Base-by-base conservation (phyloP, 2,888 invertebrate genomes). In the Drosophila siamana region DNA sequence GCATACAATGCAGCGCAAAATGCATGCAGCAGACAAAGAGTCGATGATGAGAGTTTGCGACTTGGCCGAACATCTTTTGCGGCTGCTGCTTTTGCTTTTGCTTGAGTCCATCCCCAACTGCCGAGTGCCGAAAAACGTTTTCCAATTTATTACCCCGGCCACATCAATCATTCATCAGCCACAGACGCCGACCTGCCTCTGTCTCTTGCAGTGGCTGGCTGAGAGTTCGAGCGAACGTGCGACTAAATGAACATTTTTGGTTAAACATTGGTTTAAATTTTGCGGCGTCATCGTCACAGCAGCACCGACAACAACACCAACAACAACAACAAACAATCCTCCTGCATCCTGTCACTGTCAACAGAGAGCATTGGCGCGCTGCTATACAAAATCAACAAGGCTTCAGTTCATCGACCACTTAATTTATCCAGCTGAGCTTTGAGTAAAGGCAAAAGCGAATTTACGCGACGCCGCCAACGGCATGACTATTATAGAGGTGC, bases 361-460 rank as follows among this genome's bases (percentile, higher is more conserved):
- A 88, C 89, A 88, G 69, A 66, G 69, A 67, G 68, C 69, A 48
- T n/a, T n/a, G n/a, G n/a, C n/a, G n/a, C n/a, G n/a, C n/a, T n/a
- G n/a, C n/a, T n/a, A n/a, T n/a, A 11, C 19, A 86, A 86, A 88
- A 88, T 89, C 89, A 89, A 90, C 90, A 88, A 82, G 85, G 89
- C 85, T 90, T 85, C 89, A 89, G 89, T 89, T 90, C 90, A 90
- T 89, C 89, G 89, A 90, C 89, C 89, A 89, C 89, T 89, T 89
- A 89, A 89, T 89, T 89, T 89, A 89, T 89, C 89, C 89, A 78
- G 84, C 83, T 89, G 88, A 88, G 88, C 88, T 83, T 88, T 86
- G 86, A 82, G 86, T 70, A 85, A 84, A 75, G 75, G 77, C 84
- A 86, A 82, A 80, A 83, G 78, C 88, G 76, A 78, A 74, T 16